phyloP scores from a whole-genome alignment of 2,888 invertebrate species.

The Philhelius pedissequus region DNA sequence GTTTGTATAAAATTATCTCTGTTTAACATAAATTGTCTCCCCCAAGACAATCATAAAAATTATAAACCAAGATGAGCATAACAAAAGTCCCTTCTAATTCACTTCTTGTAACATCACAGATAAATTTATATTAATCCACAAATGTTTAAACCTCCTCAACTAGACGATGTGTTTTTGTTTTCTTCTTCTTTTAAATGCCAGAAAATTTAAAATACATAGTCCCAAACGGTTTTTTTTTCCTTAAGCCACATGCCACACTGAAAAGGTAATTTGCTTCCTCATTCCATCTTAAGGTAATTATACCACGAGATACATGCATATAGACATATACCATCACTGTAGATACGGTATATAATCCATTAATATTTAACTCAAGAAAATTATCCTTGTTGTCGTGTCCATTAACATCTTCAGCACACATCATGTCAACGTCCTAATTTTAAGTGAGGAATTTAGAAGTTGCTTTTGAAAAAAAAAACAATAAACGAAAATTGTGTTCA shows the following conservation, averaged over 20 bases:
- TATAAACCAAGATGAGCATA: background rate
- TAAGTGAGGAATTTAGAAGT: constrained; percentile 1
- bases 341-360: background rate
- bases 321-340: background rate
- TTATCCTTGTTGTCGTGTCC: constrained; percentile 15
- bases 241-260: constrained; percentile 4
- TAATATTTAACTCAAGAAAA: constrained; percentile 31
- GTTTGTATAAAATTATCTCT: background rate
- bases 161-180: background rate
- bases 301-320: background rate
- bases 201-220: background rate
- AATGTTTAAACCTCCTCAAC: background rate
- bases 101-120: background rate
- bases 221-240: background rate
- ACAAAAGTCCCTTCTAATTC: background rate
- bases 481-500: background rate
- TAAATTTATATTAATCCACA: background rate
- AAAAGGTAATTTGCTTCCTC: background rate
- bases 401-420: constrained; percentile 30
- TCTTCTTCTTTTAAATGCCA: too few relatives aligned
- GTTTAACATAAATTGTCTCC: background rate
- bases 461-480: background rate
- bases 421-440: constrained; percentile 35
- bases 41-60: background rate
- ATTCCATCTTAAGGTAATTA: background rate